A percentile compares a stretch with the other conserved stretches of the same genome.
Evolutionary conservation across 2,113 vertebrate genomes (phyloP).

Genomic region (Corythaeola cristata): DNA sequence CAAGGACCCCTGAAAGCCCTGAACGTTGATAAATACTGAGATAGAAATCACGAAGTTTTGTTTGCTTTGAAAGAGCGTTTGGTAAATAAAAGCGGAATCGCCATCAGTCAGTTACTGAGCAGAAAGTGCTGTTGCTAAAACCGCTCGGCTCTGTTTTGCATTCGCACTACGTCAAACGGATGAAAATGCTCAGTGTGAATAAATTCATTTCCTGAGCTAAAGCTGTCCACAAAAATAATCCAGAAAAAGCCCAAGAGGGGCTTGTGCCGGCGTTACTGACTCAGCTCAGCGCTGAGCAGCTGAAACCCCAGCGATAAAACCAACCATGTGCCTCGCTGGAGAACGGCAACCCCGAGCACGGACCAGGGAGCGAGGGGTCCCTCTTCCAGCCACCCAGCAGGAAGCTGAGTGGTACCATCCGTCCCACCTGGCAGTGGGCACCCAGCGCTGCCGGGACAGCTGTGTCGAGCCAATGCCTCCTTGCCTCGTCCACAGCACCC

Average conservation of each 20-base stretch:
- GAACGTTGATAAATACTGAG: neutral
- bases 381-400: neutral
- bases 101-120: neutral
- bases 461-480: neutral
- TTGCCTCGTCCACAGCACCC: neutral
- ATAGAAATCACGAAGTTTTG: neutral
- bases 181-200: neutral
- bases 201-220: neutral
- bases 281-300: neutral
- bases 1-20: neutral
- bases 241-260: neutral
- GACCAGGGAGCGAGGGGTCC: rapidly evolving
- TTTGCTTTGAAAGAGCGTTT: neutral
- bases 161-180: neutral
- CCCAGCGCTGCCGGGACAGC: rapidly evolving
- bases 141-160: neutral
- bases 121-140: neutral
- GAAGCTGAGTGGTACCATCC: neutral
- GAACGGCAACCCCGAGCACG: neutral
- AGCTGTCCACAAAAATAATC: neutral
- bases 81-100: neutral
- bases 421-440: neutral
- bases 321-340: rapidly evolving
- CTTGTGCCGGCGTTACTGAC: neutral
- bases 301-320: neutral